A percentile compares a stretch with the other conserved stretches of the same genome.
phyloP scores from a whole-genome alignment of 2,888 invertebrate species.

The Phorcus lineatus region DNA sequence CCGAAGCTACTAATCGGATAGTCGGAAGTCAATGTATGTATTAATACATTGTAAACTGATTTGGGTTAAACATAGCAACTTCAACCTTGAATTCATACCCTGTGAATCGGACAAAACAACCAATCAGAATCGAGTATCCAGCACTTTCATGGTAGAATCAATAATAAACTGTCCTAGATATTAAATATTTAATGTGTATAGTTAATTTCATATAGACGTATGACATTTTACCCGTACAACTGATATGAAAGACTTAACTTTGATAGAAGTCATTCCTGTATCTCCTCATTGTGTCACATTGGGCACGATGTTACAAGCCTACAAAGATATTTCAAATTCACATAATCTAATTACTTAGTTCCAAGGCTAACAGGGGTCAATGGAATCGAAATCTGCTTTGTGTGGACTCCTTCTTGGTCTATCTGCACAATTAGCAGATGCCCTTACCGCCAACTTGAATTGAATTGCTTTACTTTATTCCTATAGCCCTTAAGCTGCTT shows the following conservation, averaged over 20 bases:
- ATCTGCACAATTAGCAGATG: constrained; percentile 1
- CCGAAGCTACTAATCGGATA: too few species aligned
- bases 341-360: not conserved
- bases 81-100: too few species aligned
- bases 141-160: too few species aligned
- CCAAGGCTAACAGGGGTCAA: not conserved
- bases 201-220: not conserved
- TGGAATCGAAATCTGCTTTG: not conserved
- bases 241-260: not conserved
- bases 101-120: too few species aligned
- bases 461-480: not conserved
- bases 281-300: too few species aligned
- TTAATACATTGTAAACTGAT: too few species aligned
- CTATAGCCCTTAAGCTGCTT: not conserved
- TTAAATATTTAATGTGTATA: not conserved
- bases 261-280: not conserved
- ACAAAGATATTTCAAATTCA: not conserved
- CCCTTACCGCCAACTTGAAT: not conserved
- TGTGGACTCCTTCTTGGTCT: not conserved
- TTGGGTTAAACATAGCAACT: too few species aligned
- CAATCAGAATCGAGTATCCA: too few species aligned
- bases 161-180: too few species aligned
- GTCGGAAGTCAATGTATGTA: too few species aligned
- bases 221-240: not conserved
- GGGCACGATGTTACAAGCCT: not conserved